phyloP scores from a whole-genome alignment of 2,113 vertebrate genomes.

The Fregata magnificens region DNA sequence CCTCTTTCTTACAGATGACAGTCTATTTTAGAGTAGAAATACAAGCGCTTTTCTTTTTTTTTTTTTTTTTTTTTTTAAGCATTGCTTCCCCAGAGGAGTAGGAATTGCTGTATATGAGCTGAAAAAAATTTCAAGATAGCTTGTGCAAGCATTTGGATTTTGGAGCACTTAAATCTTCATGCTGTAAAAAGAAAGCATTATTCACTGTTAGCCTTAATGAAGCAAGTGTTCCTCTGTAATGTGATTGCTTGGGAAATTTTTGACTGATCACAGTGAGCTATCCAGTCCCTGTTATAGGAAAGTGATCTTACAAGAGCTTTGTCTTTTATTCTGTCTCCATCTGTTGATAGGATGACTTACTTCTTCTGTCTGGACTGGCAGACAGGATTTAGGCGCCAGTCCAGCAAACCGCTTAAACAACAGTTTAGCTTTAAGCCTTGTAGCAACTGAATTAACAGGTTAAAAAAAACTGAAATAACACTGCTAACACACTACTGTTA shows the following conservation, averaged over 20 bases:
- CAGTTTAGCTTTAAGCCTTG: conserved; percentile 12
- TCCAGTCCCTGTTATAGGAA: background rate
- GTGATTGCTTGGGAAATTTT: conserved; percentile 25
- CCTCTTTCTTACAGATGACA: background rate
- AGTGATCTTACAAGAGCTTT: conserved; percentile 1
- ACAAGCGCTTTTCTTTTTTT: background rate
- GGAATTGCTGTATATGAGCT: background rate
- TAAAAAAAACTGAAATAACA: background rate
- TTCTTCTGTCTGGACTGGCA: conserved; percentile 40
- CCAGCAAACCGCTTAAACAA: conserved; percentile 30
- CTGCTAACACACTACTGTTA: background rate
- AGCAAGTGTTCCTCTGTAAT: conserved; percentile 3
- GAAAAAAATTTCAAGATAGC: background rate
- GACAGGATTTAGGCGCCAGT: conserved; percentile 35
- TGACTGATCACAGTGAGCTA: background rate
- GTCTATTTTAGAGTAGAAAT: background rate
- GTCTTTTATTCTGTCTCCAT: conserved; percentile 49
- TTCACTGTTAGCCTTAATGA: background rate
- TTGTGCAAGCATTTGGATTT: background rate
- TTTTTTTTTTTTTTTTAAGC: background rate
- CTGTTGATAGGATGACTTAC: conserved; percentile 35
- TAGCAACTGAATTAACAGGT: conserved; percentile 1
- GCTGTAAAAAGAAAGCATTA: background rate
- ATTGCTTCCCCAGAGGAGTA: background rate
- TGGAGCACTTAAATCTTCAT: background rate